phyloP scores from a whole-genome alignment of 2,888 invertebrate genomes.

The Dugesia japonica region DNA sequence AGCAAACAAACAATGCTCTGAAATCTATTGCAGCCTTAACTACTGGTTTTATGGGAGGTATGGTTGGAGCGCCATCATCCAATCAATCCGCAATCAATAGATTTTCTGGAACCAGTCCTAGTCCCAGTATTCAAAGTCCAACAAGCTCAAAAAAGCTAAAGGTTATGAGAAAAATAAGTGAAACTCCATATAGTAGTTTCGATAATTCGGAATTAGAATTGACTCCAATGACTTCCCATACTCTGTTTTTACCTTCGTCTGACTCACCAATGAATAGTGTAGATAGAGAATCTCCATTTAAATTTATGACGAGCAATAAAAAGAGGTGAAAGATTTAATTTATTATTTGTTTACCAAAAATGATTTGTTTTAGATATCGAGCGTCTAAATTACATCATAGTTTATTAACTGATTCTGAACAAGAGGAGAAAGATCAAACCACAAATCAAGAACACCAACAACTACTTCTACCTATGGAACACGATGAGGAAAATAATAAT shows the following conservation, averaged over 20 bases:
- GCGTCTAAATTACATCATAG: background rate
- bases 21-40: conserved; percentile 33
- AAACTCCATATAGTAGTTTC: conserved; percentile 9
- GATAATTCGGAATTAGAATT: conserved; percentile 1
- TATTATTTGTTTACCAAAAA: no score
- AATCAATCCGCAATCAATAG: conserved; percentile 21
- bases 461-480: background rate
- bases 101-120: conserved; percentile 25
- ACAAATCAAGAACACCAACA: background rate
- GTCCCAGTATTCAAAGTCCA: background rate
- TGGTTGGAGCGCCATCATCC: conserved; percentile 31
- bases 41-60: conserved; percentile 32
- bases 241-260: background rate
- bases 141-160: background rate
- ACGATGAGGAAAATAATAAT: background rate
- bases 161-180: background rate
- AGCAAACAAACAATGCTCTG: conserved; percentile 33
- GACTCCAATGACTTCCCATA: background rate
- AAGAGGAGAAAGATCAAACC: background rate
- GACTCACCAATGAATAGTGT: conserved; percentile 1
- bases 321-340: background rate
- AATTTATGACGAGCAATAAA: background rate
- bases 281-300: conserved; percentile 10
- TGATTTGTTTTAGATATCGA: background rate
- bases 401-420: background rate